Evolutionary conservation across 2,888 invertebrate genomes (phyloP).

Genomic region (Cremastinae sp.): DNA sequence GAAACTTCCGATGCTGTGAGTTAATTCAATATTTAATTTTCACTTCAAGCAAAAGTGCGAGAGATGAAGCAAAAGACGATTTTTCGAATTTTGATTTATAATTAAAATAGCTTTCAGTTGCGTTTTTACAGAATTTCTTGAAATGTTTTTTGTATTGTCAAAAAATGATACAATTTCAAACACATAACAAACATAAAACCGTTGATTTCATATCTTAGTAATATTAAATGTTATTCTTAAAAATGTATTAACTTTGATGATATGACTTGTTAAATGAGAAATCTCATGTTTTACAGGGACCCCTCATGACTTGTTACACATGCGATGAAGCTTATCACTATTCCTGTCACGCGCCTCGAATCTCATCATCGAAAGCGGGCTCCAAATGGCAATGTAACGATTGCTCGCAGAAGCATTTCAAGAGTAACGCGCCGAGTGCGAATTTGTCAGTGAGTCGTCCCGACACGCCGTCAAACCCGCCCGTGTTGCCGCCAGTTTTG

Average conservation of each 20-base stretch:
- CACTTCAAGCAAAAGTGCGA: neutral
- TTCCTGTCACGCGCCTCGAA: slow-evolving; percentile 88
- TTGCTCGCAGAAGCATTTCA: slow-evolving; percentile 80
- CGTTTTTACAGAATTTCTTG: too few species aligned
- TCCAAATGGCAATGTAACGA: slow-evolving; percentile 88
- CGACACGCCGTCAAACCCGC: slow-evolving; percentile 72
- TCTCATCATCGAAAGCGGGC: slow-evolving; percentile 82
- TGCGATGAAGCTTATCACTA: slow-evolving; percentile 94
- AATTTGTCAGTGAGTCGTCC: slow-evolving; percentile 67
- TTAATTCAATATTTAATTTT: neutral
- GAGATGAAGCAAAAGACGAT: too few species aligned
- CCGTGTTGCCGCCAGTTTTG: slow-evolving; percentile 73
- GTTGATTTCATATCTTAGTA: too few species aligned
- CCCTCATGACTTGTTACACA: slow-evolving; percentile 88
- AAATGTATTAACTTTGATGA: too few species aligned
- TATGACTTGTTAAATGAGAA: too few species aligned
- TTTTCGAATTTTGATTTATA: too few species aligned
- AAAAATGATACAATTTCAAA: too few species aligned
- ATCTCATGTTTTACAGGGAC: slow-evolving; percentile 81
- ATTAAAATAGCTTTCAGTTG: too few species aligned
- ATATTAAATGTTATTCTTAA: too few species aligned
- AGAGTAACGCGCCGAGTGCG: slow-evolving; percentile 25
- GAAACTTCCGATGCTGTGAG: slow-evolving; percentile 89
- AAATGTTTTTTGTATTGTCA: too few species aligned
- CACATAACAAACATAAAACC: too few species aligned